phyloP scores from a whole-genome alignment of 2,888 invertebrate genomes.

The Aplocera efformata region DNA sequence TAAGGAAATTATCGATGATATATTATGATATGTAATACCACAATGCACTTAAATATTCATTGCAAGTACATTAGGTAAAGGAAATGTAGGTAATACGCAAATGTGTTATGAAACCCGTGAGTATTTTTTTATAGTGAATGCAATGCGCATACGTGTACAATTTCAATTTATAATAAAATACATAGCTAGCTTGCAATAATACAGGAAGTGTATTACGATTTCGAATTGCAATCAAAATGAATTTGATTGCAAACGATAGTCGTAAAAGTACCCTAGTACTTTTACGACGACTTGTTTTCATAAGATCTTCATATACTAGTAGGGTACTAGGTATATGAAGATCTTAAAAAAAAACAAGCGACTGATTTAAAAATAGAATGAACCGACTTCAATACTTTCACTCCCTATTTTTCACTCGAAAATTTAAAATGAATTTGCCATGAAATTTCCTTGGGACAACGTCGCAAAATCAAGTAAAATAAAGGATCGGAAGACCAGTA shows the following conservation, averaged over 20 bases:
- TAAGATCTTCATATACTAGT: too few species aligned
- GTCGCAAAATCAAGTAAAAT: too few species aligned
- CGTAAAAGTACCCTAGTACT: neutral
- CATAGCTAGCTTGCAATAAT: slow-evolving; percentile 1
- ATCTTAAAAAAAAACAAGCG: too few species aligned
- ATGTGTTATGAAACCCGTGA: slow-evolving; percentile 4
- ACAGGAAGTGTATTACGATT: slow-evolving; percentile 8
- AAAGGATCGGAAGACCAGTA: too few species aligned
- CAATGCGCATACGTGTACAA: slow-evolving; percentile 3
- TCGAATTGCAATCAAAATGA: slow-evolving; percentile 1
- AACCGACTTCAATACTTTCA: too few species aligned
- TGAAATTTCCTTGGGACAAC: too few species aligned
- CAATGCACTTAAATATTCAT: slow-evolving; percentile 15
- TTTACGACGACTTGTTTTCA: too few species aligned
- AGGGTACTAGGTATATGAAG: too few species aligned
- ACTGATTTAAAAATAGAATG: too few species aligned
- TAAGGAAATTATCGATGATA: slow-evolving; percentile 14
- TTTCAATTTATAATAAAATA: slow-evolving; percentile 11
- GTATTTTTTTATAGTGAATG: slow-evolving; percentile 17
- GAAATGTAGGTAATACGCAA: slow-evolving; percentile 10
- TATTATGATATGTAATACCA: slow-evolving; percentile 10
- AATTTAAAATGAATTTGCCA: too few species aligned
- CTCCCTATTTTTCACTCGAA: too few species aligned
- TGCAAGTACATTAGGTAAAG: slow-evolving; percentile 5
- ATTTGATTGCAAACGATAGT: slow-evolving; percentile 1